A percentile compares a stretch with the other conserved stretches of the same genome.
phyloP scores from a whole-genome alignment of 2,888 invertebrate genomes.

The Apamea anceps region DNA sequence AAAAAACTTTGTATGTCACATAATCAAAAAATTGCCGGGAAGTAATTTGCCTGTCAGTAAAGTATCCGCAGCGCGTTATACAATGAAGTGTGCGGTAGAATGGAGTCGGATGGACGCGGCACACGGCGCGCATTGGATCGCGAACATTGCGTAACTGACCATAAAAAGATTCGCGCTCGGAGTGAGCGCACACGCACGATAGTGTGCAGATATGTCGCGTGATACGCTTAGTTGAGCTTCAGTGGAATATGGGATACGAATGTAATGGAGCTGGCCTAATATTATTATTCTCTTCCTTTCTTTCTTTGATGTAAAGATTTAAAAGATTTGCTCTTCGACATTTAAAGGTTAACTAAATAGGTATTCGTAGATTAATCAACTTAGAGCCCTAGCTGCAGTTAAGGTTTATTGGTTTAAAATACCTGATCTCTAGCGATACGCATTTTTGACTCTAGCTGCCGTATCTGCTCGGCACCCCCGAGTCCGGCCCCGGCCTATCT shows the following conservation, averaged over 20 bases:
- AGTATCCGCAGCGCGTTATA: conserved; percentile 39
- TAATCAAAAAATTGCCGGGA: neutral
- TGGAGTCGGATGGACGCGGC: conserved; percentile 47
- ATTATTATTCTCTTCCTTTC: no score
- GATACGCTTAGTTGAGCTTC: conserved; percentile 36
- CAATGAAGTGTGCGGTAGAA: conserved; percentile 49
- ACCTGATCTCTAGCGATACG: no score
- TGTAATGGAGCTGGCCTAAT: neutral
- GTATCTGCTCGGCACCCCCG: neutral
- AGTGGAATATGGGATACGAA: conserved; percentile 4
- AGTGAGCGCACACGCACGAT: conserved; percentile 57
- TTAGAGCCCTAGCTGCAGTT: neutral
- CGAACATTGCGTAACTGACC: conserved; percentile 66
- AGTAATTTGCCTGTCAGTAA: conserved; percentile 19
- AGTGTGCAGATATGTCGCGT: conserved; percentile 56
- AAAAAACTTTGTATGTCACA: conserved; percentile 6
- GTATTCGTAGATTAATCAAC: neutral
- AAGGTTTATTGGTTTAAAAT: no score
- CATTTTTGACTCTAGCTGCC: neutral
- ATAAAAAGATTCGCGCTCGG: conserved; percentile 65
- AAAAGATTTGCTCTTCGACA: neutral
- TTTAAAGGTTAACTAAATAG: neutral
- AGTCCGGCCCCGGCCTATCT: no score
- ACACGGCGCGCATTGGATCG: conserved; percentile 53
- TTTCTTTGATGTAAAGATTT: neutral